Evolutionary conservation across 2,888 invertebrate species (phyloP), one percentile per base, ranked within the genome.

Genomic region (Eudasyphora cyanicolor): DNA sequence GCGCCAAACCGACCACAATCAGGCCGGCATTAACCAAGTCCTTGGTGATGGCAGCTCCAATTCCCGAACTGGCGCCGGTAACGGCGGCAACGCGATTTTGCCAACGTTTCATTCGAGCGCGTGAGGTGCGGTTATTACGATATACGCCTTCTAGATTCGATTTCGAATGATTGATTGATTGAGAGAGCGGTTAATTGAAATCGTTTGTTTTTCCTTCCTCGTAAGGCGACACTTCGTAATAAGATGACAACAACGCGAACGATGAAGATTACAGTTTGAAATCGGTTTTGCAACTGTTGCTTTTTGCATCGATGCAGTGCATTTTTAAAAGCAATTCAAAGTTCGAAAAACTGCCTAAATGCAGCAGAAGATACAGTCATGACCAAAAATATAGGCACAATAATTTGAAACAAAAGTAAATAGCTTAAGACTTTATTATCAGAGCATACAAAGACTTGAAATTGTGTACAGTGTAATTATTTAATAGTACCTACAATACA

Each of bases 61-160:
- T 95, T 1, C 95, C 95, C 0, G 93, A 92, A 89, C 94, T 94
- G 12, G 94, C 94, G 0, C 95, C 95, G 0, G 95, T 95, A 60
- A 95, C 94, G 24, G 95, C 92, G 0, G 94, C 95, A 0, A 94
- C 93, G 86, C 93, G 93, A 84, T 94, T 94, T 7, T 88, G 87
- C 94, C 94, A 95, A 67, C 94, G 93, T 27, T 95, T 93, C 93
- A 94, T 93, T 75, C 75, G 5, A 7, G 8, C 38, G 38, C 8
- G 57, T 27, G 57, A n/a, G n/a, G n/a, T n/a, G n/a, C 27, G 57
- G 57, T 57, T n/a, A n/a, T n/a, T n/a, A n/a, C n/a, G n/a, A n/a
- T n/a, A n/a, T n/a, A n/a, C n/a, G n/a, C n/a, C n/a, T n/a, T n/a
- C n/a, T n/a, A n/a, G n/a, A n/a, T n/a, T n/a, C n/a, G n/a, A n/a